Conservation (phyloP, 2,113 vertebrate species). For the Pseudonaja textilis region DNA sequence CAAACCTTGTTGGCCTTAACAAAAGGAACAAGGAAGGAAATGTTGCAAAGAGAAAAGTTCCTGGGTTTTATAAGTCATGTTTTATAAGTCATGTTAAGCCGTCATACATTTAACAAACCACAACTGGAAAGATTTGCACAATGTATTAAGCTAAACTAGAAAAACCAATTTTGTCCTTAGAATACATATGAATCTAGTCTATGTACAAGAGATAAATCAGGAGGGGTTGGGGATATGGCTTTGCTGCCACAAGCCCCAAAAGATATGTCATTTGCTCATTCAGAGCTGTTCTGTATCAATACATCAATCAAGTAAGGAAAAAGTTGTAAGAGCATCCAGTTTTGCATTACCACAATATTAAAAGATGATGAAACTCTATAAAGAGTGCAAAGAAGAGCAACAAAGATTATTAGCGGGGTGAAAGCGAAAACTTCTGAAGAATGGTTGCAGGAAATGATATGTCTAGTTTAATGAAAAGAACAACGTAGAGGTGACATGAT, state of each 20-base stretch:
- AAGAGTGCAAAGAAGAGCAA: not conserved
- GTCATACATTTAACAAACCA: not conserved
- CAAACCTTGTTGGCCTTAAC: not conserved
- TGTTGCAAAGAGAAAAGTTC: not conserved
- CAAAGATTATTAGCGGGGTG: not conserved
- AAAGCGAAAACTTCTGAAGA: not conserved
- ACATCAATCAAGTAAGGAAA: not conserved
- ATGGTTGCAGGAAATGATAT: not conserved
- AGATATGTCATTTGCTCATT: not conserved
- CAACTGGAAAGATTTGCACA: not conserved
- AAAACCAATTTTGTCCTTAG: not conserved
- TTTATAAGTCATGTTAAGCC: not conserved
- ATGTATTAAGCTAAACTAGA: not conserved
- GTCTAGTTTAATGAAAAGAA: not conserved
- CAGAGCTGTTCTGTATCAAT: not conserved
- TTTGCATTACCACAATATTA: not conserved
- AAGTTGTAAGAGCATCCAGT: not conserved
- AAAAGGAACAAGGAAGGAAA: not conserved
- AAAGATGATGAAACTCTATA: not conserved
- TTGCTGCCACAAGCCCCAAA: not conserved
- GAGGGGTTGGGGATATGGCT: not conserved
- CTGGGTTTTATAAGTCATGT: not conserved
- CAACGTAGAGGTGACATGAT: not conserved
- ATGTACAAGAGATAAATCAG: not conserved
- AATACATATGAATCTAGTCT: not conserved